Evolutionary conservation across 2,797 vertebrate genomes (phyloP).

Genomic region (Vireo griseus): DNA sequence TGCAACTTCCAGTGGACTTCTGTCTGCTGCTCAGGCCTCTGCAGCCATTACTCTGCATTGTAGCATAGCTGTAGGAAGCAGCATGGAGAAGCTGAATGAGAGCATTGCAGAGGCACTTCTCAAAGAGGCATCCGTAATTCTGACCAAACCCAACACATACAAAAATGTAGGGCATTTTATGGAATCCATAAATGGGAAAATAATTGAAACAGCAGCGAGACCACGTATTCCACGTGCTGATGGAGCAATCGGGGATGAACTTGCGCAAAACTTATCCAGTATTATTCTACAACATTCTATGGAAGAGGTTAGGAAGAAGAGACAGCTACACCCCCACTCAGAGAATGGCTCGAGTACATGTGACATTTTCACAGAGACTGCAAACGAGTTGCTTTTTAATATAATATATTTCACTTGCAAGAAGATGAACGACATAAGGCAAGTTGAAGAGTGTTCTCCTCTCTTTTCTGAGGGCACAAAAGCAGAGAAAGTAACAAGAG

Average conservation of each 20-base stretch:
- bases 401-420: conserved; percentile 86
- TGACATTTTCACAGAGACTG: conserved; percentile 80
- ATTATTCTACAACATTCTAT: conserved; percentile 86
- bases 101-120: conserved; percentile 87
- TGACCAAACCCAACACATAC: conserved; percentile 81
- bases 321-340: conserved; percentile 64
- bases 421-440: conserved; percentile 83
- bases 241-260: conserved; percentile 78
- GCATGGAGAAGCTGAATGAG: conserved; percentile 80
- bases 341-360: conserved; percentile 66
- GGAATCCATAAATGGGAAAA: conserved; percentile 84
- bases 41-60: conserved; percentile 79
- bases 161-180: conserved; percentile 83
- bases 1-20: conserved; percentile 75
- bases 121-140: conserved; percentile 81
- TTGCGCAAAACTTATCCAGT: conserved; percentile 86
- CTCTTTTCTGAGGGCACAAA: conserved; percentile 61
- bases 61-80: conserved; percentile 79
- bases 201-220: conserved; percentile 82
- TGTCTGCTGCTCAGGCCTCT: conserved; percentile 82
- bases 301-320: conserved; percentile 83
- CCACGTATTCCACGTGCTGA: conserved; percentile 75
- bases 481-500: conserved; percentile 41
- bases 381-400: conserved; percentile 86
- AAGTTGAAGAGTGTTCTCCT: conserved; percentile 67